Percentiles rank a stretch among this genome's conserved stretches.
These are phyloP conservation scores for Palloptera scutellata DNA, from an alignment of 2,888 invertebrate species.

Conservation along the genomic window DNA sequence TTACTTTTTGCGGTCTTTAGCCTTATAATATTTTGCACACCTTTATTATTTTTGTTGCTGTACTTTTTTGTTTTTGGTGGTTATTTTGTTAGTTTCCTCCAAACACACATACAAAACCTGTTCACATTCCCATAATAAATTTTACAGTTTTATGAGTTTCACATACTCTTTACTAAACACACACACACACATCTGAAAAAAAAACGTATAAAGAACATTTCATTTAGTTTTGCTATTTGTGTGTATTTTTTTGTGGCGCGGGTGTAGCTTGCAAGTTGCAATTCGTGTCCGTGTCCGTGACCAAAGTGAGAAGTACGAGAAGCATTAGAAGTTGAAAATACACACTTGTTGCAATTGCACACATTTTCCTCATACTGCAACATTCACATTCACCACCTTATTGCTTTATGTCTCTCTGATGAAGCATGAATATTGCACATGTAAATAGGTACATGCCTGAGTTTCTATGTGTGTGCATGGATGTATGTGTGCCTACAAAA, in stretches of 20 bases:
- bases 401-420: no score
- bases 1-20: slow-evolving; percentile 1
- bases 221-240: not conserved
- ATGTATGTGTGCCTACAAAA: slow-evolving; percentile 19
- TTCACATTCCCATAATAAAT: slow-evolving; percentile 33
- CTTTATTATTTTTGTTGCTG: not conserved
- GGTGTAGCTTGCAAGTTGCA: not conserved
- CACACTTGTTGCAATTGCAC: slow-evolving; percentile 1
- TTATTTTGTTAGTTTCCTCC: not conserved
- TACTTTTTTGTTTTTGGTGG: not conserved
- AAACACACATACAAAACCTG: slow-evolving; percentile 15
- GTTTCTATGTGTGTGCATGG: slow-evolving; percentile 23
- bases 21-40: not conserved
- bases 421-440: slow-evolving; percentile 1
- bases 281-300: not conserved
- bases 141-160: slow-evolving; percentile 30
- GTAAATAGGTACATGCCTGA: not conserved
- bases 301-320: not conserved
- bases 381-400: no score
- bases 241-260: not conserved
- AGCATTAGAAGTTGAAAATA: not conserved
- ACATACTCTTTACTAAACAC: slow-evolving; percentile 22
- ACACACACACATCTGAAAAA: slow-evolving; percentile 13
- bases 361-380: no score
- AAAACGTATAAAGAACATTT: not conserved